These are phyloP conservation scores for Xanthorhoe designata DNA, from an alignment of 2,888 invertebrate genomes.

Conservation along the genomic window DNA sequence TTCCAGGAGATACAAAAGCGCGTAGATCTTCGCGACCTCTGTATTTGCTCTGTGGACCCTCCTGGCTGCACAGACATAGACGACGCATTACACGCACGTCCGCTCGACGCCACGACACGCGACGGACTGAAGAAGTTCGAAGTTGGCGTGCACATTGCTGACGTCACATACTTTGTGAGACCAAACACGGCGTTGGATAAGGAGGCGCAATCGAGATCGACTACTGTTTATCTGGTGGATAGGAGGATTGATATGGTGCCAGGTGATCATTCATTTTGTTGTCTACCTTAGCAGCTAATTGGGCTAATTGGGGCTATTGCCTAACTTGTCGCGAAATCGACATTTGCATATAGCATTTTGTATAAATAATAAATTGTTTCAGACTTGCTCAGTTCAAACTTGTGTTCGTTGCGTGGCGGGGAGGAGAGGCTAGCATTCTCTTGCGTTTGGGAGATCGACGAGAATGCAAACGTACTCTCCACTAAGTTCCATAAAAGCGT, in stretches of 20 bases:
- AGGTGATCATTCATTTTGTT: too few species aligned
- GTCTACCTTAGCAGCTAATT: too few species aligned
- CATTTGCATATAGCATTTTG: too few species aligned
- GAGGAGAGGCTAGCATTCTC: conserved; percentile 98
- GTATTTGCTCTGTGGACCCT: conserved; percentile 98
- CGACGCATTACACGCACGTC: conserved; percentile 97
- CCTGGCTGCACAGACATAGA: conserved; percentile 99
- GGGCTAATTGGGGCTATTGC: too few species aligned
- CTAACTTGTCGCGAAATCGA: too few species aligned
- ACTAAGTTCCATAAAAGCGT: conserved; percentile 96
- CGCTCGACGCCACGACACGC: conserved; percentile 85
- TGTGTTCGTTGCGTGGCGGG: conserved; percentile 96
- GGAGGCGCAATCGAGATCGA: conserved; percentile 97
- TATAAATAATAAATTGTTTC: too few species aligned
- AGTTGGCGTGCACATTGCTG: conserved; percentile 99
- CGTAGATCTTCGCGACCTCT: conserved; percentile 93
- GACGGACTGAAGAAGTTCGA: conserved; percentile 69
- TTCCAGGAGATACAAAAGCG: conserved; percentile 90
- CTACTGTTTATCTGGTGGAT: conserved; percentile 98
- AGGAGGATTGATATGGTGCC: conserved; percentile 96
- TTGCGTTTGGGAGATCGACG: conserved; percentile 96
- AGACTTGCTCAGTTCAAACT: conserved; percentile 96
- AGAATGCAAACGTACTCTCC: conserved; percentile 91
- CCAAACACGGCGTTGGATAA: conserved; percentile 96
- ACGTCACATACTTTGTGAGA: conserved; percentile 98